Evolutionary conservation across 2,113 vertebrate genomes (phyloP).

Genomic region (Gopherus flavomarginatus): DNA sequence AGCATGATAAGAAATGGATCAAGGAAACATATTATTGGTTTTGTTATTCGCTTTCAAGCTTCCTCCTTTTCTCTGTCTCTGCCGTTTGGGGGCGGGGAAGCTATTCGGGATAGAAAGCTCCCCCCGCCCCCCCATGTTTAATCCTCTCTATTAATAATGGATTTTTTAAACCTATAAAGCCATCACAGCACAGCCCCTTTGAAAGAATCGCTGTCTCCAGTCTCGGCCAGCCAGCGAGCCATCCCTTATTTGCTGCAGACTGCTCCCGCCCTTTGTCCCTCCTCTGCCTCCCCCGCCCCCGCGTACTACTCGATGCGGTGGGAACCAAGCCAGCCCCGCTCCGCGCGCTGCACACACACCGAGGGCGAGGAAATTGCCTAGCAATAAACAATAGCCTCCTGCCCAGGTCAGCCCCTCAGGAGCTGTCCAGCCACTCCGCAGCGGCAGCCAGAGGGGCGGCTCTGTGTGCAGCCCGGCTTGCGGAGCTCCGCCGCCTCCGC

Average conservation of each 20-base stretch:
- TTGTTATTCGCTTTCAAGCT: not conserved
- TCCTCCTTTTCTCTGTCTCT: not conserved
- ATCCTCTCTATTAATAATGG: constrained; percentile 27
- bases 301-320: constrained; percentile 45
- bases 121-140: not conserved
- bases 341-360: not conserved
- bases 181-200: constrained; percentile 18
- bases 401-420: constrained; percentile 63
- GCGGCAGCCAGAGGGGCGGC: too few relatives aligned
- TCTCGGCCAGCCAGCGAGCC: constrained; percentile 34
- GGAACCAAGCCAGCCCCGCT: constrained; percentile 47
- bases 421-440: not conserved
- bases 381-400: constrained; percentile 14
- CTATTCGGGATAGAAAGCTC: not conserved
- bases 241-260: constrained; percentile 73
- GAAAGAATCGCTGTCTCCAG: constrained; percentile 39
- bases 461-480: too few relatives aligned
- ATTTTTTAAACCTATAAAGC: constrained; percentile 7
- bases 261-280: constrained; percentile 61
- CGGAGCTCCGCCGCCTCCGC: not conserved
- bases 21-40: not conserved
- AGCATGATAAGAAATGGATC: not conserved
- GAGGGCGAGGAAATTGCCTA: constrained; percentile 17
- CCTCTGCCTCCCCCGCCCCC: constrained; percentile 14
- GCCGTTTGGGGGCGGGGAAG: not conserved